Evolutionary conservation across 2,888 invertebrate species (phyloP), one percentile per base, ranked within the genome.

Genomic region (Leptarthrus brevirostris): DNA sequence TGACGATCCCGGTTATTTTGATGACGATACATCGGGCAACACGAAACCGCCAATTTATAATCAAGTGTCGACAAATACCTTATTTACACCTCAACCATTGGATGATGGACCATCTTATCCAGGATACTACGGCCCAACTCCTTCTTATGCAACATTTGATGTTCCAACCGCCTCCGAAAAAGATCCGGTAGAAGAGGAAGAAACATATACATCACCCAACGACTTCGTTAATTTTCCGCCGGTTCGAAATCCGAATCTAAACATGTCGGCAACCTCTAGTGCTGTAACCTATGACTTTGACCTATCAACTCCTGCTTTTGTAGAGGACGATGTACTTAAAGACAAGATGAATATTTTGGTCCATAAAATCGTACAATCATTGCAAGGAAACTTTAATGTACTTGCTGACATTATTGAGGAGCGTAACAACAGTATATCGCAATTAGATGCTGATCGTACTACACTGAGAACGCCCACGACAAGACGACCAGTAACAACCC

Each of bases 341-440:
- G 90, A 92, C 47, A 94, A 94, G 83, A 92, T 94, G 85, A 93
- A 93, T 80, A 86, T 91, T 0, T 91, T 95, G 78, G 95, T 95
- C 0, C 91, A 91, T 79, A 93, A 94, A 83, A 92, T 95, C 14
- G 93, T 94, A 8, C 90, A 92, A 76, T 93, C 93, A 18, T 85
- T 95, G 1, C 93, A 94, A 83, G 93, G 91, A 1, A 94, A 94
- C 24, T 94, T 94, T 82, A 90, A 93, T 79, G 92, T 92, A 66
- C 82, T 95, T 10, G 92, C 92, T 78, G 93, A 94, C 78, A 90
- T 94, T 75, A 91, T 95, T 12, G 88, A 90, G 72, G 88, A 87
- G 53, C 84, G 83, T 40, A 87, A 87, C 18, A 80, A 80, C 70
- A 84, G 79, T 49, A 82, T 64, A n/a, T 22, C 72, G 16, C 36